Base-by-base conservation (phyloP, 2,888 invertebrate genomes). In the Nezara viridula region DNA sequence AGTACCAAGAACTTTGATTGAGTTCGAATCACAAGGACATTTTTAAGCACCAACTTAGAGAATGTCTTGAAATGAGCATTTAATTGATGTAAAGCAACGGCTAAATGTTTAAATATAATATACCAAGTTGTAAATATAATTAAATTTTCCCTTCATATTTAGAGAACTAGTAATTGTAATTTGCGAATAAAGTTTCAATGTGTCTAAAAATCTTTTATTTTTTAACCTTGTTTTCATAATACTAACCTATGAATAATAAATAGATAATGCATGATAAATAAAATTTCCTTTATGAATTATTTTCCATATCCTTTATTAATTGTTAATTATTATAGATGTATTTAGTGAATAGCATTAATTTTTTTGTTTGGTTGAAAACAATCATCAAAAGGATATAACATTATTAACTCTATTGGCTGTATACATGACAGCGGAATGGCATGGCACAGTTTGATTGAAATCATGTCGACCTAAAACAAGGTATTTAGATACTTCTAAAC, bases 171-270 rank as follows among this genome's bases (percentile, higher is more conserved):
- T 40, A 21, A 88, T 88, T 88, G 88, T 88, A 88, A 86, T 88
- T 88, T 66, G 73, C 73, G 66, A 88, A 88, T 88, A 88, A 88
- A 88, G 88, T 52, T 60, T 73, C 60, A 88, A 88, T 88, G 88
- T 88, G 73, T 88, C 88, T 88, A 27, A 5, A 86, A 1, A 21
- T n/a, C 60, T 47, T 50, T 37, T n/a, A 60, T 86, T 55, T 40
- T n/a, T 60, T 60, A 5, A 60, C 27, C 60, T 27, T 55, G 5
- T 55, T n/a, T n/a, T 60, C 27, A 27, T 32, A n/a, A 14, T 4
- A 27, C 27, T 27, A n/a, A 32, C 4, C 3, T 14, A 55, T 55
- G 4, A 50, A 5, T 55, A 7, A 55, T 55, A 50, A 9, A 5
- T n/a, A 55, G 24, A 10, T n/a, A n/a, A 55, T n/a, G 4, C 19